Evolutionary conservation across 2,888 invertebrate genomes (phyloP).

Genomic region (Eristalis arbustorum): DNA sequence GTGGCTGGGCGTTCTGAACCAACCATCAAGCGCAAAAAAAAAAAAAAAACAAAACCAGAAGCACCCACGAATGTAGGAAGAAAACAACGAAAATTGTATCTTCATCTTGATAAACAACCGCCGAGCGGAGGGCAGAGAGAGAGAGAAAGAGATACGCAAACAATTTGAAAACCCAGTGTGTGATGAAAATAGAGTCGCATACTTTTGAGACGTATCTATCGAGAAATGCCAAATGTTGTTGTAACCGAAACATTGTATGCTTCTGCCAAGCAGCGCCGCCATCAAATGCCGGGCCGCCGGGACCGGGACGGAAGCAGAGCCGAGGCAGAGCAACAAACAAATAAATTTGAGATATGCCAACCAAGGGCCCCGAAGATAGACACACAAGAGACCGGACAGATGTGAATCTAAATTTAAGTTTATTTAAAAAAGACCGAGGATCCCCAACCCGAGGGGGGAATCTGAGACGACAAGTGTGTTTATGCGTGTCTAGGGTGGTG

Average conservation of each 20-base stretch:
- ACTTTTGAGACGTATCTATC: neutral
- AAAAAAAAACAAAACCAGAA: neutral
- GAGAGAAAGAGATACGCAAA: too few species aligned
- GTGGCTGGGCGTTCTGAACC: neutral
- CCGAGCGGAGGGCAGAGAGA: too few species aligned
- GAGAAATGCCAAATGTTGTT: neutral
- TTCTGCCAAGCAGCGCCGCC: neutral
- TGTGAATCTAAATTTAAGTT: neutral
- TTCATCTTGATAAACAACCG: neutral
- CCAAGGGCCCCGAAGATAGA: neutral
- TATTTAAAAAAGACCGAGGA: neutral
- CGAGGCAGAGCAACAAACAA: neutral
- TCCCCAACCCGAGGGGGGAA: too few species aligned
- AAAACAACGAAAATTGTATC: neutral
- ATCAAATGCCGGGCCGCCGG: neutral
- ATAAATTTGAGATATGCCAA: neutral
- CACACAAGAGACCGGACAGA: neutral
- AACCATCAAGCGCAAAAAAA: neutral
- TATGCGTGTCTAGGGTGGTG: too few species aligned
- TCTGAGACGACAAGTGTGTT: too few species aligned
- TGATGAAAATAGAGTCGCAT: neutral
- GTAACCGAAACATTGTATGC: neutral
- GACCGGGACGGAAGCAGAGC: neutral
- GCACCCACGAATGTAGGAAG: neutral
- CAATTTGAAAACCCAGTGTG: neutral